A percentile compares a stretch with the other conserved stretches of the same genome.
Evolutionary conservation across 2,113 vertebrate species (phyloP).

Genomic region (Azemiops feae): DNA sequence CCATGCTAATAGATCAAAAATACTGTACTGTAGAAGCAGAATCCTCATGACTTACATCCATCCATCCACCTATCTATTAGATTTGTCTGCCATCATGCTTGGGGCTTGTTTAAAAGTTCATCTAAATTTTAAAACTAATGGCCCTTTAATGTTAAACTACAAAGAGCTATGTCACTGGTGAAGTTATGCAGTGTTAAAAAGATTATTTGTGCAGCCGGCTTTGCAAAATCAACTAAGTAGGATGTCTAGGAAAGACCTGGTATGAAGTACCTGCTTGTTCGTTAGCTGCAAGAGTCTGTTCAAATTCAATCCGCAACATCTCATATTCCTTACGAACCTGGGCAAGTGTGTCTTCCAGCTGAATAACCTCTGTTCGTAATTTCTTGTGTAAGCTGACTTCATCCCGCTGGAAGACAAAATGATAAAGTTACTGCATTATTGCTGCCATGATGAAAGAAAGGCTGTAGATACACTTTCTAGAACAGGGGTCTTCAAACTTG

Average conservation of each 20-base stretch:
- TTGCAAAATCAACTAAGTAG: neutral
- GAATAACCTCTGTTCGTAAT: constrained; percentile 93
- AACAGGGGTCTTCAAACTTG: neutral
- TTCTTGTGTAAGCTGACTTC: constrained; percentile 96
- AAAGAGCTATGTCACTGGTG: neutral
- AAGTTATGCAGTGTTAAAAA: neutral
- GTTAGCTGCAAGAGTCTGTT: constrained; percentile 95
- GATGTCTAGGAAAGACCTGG: neutral
- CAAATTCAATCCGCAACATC: constrained; percentile 97
- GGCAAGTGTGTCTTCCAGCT: constrained; percentile 95
- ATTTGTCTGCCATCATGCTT: neutral
- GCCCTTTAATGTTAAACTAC: neutral
- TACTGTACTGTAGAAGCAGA: neutral
- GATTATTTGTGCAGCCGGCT: neutral
- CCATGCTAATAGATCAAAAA: neutral
- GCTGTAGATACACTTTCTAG: too few species aligned
- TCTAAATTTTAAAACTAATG: neutral
- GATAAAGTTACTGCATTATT: neutral
- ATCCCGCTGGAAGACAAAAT: constrained; percentile 78
- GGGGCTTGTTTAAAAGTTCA: neutral
- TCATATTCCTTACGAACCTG: constrained; percentile 98
- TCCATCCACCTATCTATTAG: neutral
- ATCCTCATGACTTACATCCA: neutral
- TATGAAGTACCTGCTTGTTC: constrained; percentile 89
- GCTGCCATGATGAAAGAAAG: neutral